Base-by-base conservation (phyloP, 64 coral and sea anemone genomes). In the Dendrophyllia cribrosa region DNA sequence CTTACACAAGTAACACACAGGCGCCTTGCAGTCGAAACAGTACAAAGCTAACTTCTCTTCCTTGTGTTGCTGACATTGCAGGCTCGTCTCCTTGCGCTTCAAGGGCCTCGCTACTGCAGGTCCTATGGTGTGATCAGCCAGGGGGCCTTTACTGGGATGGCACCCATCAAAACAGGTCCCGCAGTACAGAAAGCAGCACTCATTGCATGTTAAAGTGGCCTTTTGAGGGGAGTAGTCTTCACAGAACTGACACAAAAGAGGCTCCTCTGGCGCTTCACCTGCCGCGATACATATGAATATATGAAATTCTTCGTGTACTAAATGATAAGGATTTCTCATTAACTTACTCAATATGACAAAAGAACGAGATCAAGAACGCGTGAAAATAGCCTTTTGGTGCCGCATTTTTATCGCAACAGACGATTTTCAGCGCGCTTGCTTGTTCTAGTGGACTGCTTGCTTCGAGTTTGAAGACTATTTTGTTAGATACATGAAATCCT, bases 211-310 rank as follows among this genome's bases (percentile, higher is more conserved):
- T 15, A 82, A 70, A 21, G 91, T 96, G 16, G 95, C 95, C 43
- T 86, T 91, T 72, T 88, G 88, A 9, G 95, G 91, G 7, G 85
- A 83, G 46, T 90, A 93, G 70, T 96, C 92, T 66, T 96, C 95
- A 56, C 95, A 96, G n/a, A 96, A 96, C 58, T 96, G 95, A 58
- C 95, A 96, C n/a, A 93, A 66, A 43, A 93, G 69, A 15, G 47
- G 88, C 34, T 96, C 82, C 24, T 93, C 88, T 2, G 77, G 77
- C 2, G 46, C 12, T 9, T 72, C 50, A 55, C 92, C 92, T 94
- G 76, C 12, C 34, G 34, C 34, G 34, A 34, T 0, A 65, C 48
- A 21, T 65, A 9, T 11, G 12, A 60, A 59, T 16, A 92, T 17
- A 24, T 22, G 12, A 63, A 34, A 34, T 34, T 0, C 2, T 34